Evolutionary conservation across 2,797 vertebrate genomes (phyloP).

Genomic region (Poecile montanus): DNA sequence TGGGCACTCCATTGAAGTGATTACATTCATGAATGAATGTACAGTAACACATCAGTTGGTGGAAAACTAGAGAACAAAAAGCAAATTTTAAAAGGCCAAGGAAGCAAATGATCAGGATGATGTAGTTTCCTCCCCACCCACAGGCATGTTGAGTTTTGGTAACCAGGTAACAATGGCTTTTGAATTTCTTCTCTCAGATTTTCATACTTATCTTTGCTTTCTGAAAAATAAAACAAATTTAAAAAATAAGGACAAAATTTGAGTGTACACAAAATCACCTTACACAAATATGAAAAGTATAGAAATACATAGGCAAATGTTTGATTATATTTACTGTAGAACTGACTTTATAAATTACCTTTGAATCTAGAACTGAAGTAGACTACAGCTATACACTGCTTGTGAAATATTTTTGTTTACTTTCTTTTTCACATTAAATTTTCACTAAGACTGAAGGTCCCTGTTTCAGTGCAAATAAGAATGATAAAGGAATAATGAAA

Average conservation of each 20-base stretch:
- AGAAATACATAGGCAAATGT: neutral
- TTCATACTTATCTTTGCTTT: slow-evolving; percentile 98
- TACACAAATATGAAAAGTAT: neutral
- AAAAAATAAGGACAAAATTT: neutral
- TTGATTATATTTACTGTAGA: neutral
- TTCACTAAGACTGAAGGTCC: neutral
- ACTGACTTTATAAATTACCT: neutral
- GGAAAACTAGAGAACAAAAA: slow-evolving; percentile 60
- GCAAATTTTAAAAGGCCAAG: slow-evolving; percentile 45
- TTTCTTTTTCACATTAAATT: neutral
- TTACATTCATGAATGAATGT: slow-evolving; percentile 46
- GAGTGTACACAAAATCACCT: neutral
- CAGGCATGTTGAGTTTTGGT: slow-evolving; percentile 36
- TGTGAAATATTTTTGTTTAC: slow-evolving; percentile 17
- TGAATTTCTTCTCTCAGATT: slow-evolving; percentile 78
- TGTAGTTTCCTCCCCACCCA: slow-evolving; percentile 53
- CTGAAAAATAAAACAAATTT: slow-evolving; percentile 76
- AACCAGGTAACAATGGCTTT: slow-evolving; percentile 18
- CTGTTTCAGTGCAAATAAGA: neutral
- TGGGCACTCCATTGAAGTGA: slow-evolving; percentile 53
- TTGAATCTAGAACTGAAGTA: neutral
- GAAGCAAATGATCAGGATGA: slow-evolving; percentile 53
- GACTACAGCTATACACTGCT: neutral
- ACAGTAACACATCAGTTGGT: slow-evolving; percentile 50
- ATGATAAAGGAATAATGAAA: neutral